Base-by-base conservation (phyloP, 1,140 invertebrate species). In the Tetragnatha versicolor region DNA sequence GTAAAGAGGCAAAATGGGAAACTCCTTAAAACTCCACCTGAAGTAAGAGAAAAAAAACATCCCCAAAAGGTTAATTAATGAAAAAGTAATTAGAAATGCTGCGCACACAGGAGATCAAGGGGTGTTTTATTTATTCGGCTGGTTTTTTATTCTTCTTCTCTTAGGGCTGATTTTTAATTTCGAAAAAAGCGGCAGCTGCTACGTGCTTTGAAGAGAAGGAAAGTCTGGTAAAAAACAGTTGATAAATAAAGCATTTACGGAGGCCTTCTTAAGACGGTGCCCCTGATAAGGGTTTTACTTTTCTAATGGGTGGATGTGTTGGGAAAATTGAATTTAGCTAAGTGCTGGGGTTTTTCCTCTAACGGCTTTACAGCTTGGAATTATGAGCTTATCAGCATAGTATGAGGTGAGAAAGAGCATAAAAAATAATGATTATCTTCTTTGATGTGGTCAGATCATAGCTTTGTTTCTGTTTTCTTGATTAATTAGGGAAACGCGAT, bases 31-130 rank as follows among this genome's bases (percentile, higher is more conserved):
- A 61, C 12, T 42, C 27, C 55, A n/a, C 31, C 31, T 33, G 29
- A 33, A 58, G 31, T 31, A 27, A 63, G 25, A 63, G 42, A 39
- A 39, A 27, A 63, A 42, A 27, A 63, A 12, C 42, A 68, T 68
- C 51, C 65, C 45, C 65, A 68, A 45, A 39, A 33, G 65, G 65
- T 68, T 68, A 68, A 68, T 68, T 68, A 68, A 68, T 68, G 65
- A 68, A 68, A 68, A 68, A 68, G 65, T 68, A 68, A 68, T 68
- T 68, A 68, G 42, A 51, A 68, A 68, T 51, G 65, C 45, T 68
- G 45, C 37, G 60, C 33, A 39, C 60, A 42, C 65, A 29, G 51
- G 51, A 68, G 65, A 49, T 68, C 65, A 51, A 51, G 33, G 65
- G 51, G 25, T 68, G 33, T 47, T 68, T 68, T 68, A 49, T 33